Conservation (phyloP, 2,113 vertebrate genomes). For the Psilopsiagon aymara region DNA sequence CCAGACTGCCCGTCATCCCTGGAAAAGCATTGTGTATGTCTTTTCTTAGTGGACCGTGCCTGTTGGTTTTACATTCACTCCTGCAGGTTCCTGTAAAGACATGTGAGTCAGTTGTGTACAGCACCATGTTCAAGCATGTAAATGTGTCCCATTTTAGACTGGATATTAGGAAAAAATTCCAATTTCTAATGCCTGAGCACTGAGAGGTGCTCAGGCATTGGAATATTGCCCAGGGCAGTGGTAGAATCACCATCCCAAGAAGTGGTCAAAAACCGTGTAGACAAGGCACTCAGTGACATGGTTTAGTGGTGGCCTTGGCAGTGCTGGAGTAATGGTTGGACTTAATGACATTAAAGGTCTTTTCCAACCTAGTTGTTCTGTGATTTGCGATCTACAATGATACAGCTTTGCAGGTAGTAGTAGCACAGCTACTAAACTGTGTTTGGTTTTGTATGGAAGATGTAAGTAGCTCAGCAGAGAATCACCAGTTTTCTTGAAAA, state of each 20-base stretch:
- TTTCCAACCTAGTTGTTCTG: neutral
- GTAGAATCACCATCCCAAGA: neutral
- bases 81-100: neutral
- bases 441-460: neutral
- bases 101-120: rapidly evolving
- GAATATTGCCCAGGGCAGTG: neutral
- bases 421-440: neutral
- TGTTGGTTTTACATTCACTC: neutral
- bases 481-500: neutral
- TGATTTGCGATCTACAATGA: neutral
- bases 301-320: neutral
- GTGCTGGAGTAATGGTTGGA: neutral
- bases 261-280: neutral
- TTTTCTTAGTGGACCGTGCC: neutral
- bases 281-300: neutral
- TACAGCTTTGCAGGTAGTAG: neutral
- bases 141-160: neutral
- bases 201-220: neutral
- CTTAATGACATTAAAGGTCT: neutral
- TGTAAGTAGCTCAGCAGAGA: neutral
- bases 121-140: neutral
- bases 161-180: neutral
- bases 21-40: neutral
- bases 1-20: neutral
- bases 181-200: neutral